Conservation (phyloP, 2,797 vertebrate genomes). For the Poeciliopsis paucimaculata region DNA sequence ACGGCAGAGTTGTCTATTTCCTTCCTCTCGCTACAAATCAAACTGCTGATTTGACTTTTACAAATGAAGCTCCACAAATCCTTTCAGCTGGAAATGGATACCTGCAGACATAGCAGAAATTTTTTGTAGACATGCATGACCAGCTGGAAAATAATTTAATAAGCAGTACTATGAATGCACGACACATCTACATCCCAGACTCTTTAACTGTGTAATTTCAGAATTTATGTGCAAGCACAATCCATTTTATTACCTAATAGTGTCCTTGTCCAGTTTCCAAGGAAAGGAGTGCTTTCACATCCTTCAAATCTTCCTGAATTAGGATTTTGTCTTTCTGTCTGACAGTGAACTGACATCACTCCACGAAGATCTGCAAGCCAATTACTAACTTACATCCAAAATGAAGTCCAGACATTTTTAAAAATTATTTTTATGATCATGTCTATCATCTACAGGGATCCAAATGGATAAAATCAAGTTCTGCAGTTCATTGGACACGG, state of each 20-base stretch:
- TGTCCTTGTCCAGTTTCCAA: slow-evolving; percentile 18
- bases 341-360: background rate
- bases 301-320: background rate
- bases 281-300: background rate
- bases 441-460: background rate
- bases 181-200: slow-evolving; percentile 26
- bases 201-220: slow-evolving; percentile 15
- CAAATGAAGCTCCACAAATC: slow-evolving; percentile 40
- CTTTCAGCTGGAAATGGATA: slow-evolving; percentile 33
- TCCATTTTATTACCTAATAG: slow-evolving; percentile 29
- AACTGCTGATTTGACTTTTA: slow-evolving; percentile 49
- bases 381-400: background rate
- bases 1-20: slow-evolving; percentile 22
- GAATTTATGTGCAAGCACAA: slow-evolving; percentile 37
- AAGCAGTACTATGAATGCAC: slow-evolving; percentile 6
- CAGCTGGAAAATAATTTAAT: slow-evolving; percentile 30
- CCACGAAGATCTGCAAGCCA: background rate
- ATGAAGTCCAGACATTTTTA: background rate
- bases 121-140: slow-evolving; percentile 14
- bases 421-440: background rate
- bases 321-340: background rate
- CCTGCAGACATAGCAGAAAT: slow-evolving; percentile 22
- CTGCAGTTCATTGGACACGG: background rate
- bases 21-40: slow-evolving; percentile 13
- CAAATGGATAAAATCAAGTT: background rate